These are phyloP conservation scores for Pteruthius melanotis DNA, from an alignment of 2,113 vertebrate species.

Conservation along the genomic window DNA sequence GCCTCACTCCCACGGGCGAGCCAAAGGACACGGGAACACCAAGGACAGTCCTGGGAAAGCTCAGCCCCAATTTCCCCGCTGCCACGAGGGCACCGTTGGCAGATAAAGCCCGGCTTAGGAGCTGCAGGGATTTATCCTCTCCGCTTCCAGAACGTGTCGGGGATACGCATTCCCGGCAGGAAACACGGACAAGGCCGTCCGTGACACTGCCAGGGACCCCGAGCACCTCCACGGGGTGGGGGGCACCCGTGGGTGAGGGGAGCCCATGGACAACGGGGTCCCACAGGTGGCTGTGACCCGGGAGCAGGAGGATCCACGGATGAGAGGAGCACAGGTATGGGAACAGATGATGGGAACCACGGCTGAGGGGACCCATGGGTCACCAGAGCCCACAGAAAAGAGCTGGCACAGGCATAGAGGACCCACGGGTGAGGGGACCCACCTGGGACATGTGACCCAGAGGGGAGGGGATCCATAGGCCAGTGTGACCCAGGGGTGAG, in stretches of 20 bases:
- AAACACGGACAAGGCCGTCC: fast-evolving
- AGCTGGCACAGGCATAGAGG: not conserved
- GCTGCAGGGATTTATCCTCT: not conserved
- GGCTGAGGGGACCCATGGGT: not conserved
- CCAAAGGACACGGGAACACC: not conserved
- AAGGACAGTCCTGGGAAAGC: not conserved
- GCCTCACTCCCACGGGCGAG: not conserved
- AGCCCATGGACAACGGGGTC: fast-evolving
- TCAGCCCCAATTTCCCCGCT: fast-evolving
- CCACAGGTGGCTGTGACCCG: not conserved
- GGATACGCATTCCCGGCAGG: fast-evolving
- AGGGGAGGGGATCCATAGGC: not conserved
- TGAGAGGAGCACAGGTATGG: not conserved
- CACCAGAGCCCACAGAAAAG: fast-evolving
- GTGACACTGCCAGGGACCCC: not conserved
- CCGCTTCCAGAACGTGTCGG: not conserved
- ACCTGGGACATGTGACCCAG: not conserved
- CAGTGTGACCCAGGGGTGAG: fast-evolving
- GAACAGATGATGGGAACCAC: fast-evolving
- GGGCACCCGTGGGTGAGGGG: not conserved
- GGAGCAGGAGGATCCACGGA: not conserved
- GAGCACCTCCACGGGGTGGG: not conserved
- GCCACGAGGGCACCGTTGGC: not conserved
- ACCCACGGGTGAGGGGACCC: not conserved
- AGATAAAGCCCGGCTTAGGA: not conserved